Percentiles rank a stretch among this genome's conserved stretches.
Conservation (phyloP, 2,797 vertebrate genomes). For the Lutra lutra region DNA sequence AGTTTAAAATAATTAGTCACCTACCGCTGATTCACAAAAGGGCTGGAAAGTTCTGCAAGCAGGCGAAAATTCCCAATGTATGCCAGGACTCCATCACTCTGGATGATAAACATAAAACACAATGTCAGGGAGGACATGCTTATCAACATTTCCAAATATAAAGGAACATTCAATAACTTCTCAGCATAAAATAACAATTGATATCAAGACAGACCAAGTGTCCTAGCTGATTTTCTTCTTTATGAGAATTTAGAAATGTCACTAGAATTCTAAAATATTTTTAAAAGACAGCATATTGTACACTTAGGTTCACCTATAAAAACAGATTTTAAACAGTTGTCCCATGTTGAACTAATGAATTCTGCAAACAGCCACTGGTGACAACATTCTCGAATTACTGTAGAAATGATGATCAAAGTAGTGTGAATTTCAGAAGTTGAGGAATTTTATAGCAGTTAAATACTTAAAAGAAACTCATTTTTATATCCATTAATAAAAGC, state of each 20-base stretch:
- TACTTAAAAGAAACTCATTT: not conserved
- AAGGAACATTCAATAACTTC: not conserved
- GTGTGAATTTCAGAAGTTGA: not conserved
- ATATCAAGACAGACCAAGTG: not conserved
- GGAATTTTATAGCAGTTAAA: not conserved
- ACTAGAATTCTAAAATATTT: not conserved
- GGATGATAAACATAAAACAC: slow-evolving; percentile 79
- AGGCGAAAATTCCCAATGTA: slow-evolving; percentile 98
- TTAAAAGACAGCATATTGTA: not conserved
- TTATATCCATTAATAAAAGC: not conserved
- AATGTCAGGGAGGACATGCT: slow-evolving; percentile 11
- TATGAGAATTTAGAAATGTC: not conserved
- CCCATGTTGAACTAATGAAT: not conserved
- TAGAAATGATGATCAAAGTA: not conserved
- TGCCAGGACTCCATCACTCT: slow-evolving; percentile 93
- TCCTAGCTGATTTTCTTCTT: not conserved
- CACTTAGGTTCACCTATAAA: not conserved
- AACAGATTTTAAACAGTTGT: not conserved
- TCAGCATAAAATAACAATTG: not conserved
- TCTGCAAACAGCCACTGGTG: not conserved
- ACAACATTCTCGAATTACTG: not conserved
- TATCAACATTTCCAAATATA: not conserved
- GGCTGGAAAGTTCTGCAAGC: slow-evolving; percentile 98
- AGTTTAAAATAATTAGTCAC: slow-evolving; percentile 78
- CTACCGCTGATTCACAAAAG: slow-evolving; percentile 99